Evolutionary conservation across 2,797 vertebrate species (phyloP).

Genomic region (Zonotrichia albicollis): DNA sequence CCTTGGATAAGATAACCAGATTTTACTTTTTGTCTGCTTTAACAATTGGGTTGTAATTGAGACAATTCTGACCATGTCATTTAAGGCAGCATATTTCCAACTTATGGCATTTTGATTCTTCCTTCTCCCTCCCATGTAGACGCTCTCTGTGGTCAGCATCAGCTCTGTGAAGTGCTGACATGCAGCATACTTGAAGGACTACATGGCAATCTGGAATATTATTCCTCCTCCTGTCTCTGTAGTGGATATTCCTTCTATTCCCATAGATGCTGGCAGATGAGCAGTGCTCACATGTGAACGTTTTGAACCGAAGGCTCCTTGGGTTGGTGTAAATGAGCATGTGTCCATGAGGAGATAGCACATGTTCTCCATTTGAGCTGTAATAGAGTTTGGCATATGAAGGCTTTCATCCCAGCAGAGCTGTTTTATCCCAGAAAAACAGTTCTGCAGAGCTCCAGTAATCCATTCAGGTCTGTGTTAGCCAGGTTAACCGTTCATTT

Average conservation of each 20-base stretch:
- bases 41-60: not conserved
- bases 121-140: not conserved
- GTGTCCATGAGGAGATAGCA: not conserved
- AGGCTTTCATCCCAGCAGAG: constrained; percentile 7
- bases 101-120: not conserved
- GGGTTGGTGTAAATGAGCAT: not conserved
- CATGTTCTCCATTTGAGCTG: not conserved
- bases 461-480: not conserved
- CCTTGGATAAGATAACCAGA: not conserved
- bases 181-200: not conserved
- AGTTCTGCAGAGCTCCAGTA: not conserved
- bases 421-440: not conserved
- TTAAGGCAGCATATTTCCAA: not conserved
- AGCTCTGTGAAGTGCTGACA: not conserved
- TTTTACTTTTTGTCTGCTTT: not conserved
- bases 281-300: not conserved
- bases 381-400: not conserved
- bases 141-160: not conserved
- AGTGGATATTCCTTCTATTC: not conserved
- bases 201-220: not conserved
- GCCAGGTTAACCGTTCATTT: not conserved
- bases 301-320: not conserved
- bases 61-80: not conserved
- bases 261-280: not conserved
- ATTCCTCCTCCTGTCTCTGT: not conserved